Conservation (phyloP, 2,113 vertebrate genomes). For the Halcyon senegalensis region DNA sequence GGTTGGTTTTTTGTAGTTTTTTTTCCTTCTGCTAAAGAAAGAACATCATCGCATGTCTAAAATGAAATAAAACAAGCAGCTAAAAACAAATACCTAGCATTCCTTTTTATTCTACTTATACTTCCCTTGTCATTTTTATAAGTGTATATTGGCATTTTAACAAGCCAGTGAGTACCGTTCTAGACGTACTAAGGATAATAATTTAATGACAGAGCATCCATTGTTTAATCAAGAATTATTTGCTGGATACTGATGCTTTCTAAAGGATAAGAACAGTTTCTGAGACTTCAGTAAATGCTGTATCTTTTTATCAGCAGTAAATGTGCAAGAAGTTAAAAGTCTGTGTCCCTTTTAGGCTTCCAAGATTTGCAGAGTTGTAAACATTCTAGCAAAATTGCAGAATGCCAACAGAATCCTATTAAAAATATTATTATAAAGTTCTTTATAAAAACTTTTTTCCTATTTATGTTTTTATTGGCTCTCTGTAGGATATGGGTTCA, state of each 20-base stretch:
- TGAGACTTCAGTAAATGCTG: not conserved
- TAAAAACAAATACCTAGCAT: not conserved
- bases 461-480: constrained; percentile 62
- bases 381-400: constrained; percentile 40
- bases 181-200: not conserved
- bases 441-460: constrained; percentile 51
- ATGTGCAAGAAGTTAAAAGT: constrained; percentile 15
- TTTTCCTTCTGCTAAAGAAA: not conserved
- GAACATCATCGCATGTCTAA: not conserved
- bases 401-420: constrained; percentile 26
- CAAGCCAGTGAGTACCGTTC: not conserved
- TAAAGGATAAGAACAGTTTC: not conserved
- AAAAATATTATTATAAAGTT: constrained; percentile 51
- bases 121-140: not conserved
- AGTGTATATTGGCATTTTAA: not conserved
- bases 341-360: constrained; percentile 4
- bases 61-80: not conserved
- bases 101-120: not conserved
- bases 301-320: not conserved
- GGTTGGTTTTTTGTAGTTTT: accelerated
- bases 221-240: not conserved
- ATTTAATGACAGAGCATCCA: not conserved
- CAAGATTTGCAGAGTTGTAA: constrained; percentile 50
- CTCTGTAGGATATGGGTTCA: constrained; percentile 19
- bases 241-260: not conserved